A percentile compares a stretch with the other conserved stretches of the same genome.
These are phyloP conservation scores for Parasteatoda lunata DNA, from an alignment of 2,888 invertebrate species.

Conservation along the genomic window DNA sequence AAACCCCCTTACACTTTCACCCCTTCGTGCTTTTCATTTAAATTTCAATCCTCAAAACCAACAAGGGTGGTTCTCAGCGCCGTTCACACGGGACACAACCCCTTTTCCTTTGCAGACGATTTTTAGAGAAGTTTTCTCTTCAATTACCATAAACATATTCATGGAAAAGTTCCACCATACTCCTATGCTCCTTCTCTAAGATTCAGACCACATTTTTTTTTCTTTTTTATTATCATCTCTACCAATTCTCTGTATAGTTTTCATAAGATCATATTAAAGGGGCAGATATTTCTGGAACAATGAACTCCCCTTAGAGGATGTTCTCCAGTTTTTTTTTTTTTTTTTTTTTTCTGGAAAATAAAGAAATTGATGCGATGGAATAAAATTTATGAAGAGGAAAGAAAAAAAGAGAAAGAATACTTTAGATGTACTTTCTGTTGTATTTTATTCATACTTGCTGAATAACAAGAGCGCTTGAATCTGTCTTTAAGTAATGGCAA, in stretches of 20 bases:
- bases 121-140: constrained; percentile 30
- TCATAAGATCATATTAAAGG: constrained; percentile 9
- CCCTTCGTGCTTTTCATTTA: constrained; percentile 21
- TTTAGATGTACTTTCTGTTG: no score
- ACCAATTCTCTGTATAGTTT: background rate
- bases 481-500: no score
- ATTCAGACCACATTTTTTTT: no score
- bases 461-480: no score
- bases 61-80: constrained; percentile 12
- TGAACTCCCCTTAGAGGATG: background rate
- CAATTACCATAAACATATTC: constrained; percentile 66
- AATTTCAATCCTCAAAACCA: constrained; percentile 52
- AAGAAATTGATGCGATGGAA: background rate
- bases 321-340: background rate
- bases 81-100: background rate
- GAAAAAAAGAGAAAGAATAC: no score
- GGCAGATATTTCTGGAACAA: constrained; percentile 4
- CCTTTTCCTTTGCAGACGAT: background rate
- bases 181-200: background rate
- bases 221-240: no score
- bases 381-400: background rate
- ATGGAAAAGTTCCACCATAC: constrained; percentile 42
- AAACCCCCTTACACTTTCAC: constrained; percentile 22
- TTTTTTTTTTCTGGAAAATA: background rate
- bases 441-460: no score